These are phyloP conservation scores for Microtus pennsylvanicus DNA, from an alignment of 2,113 vertebrate genomes.

Conservation along the genomic window DNA sequence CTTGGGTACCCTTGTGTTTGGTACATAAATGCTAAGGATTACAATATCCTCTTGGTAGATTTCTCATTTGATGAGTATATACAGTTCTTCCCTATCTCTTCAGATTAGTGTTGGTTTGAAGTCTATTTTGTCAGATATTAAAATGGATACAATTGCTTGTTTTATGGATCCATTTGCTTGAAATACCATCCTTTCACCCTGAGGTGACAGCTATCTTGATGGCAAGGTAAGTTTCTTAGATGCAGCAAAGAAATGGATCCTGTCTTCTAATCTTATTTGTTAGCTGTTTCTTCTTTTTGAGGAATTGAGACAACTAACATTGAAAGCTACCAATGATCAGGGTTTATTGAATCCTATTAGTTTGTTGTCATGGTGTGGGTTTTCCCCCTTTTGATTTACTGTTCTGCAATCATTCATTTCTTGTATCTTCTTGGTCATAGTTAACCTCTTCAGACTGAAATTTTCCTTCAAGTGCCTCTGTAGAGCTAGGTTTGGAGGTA, in stretches of 20 bases:
- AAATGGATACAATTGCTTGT: not conserved
- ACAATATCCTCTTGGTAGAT: not conserved
- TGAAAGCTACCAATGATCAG: not conserved
- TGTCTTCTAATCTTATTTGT: not conserved
- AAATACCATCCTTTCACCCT: not conserved
- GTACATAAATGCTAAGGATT: not conserved
- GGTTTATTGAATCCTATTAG: not conserved
- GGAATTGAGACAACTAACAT: not conserved
- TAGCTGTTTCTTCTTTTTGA: not conserved
- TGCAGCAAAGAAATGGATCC: not conserved
- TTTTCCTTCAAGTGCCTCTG: not conserved
- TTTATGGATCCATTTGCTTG: not conserved
- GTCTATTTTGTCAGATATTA: not conserved
- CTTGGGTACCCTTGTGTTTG: not conserved
- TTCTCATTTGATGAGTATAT: not conserved
- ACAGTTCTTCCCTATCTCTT: not conserved
- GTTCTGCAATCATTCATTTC: not conserved
- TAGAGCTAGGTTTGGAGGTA: not conserved
- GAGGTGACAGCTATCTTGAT: not conserved
- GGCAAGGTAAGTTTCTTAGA: not conserved
- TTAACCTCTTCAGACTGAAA: not conserved
- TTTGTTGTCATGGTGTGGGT: not conserved
- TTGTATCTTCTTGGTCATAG: not conserved
- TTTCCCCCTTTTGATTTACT: not conserved
- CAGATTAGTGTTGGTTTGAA: not conserved